Evolutionary conservation across 2,888 invertebrate genomes (phyloP), one percentile per base, ranked within the genome.

Genomic region (Stenichneumon culpator): DNA sequence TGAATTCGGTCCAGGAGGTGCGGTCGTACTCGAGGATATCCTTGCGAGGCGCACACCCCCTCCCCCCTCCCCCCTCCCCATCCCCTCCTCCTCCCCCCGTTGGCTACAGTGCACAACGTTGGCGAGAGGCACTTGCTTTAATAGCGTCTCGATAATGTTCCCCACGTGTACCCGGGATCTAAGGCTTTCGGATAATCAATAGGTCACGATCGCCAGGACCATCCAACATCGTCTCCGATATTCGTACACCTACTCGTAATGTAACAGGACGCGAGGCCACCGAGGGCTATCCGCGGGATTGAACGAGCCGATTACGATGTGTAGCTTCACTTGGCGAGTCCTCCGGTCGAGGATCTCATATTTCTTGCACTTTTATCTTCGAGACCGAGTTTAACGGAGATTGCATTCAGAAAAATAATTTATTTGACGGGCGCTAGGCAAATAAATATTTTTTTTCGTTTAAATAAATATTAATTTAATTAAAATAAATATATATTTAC

Each of bases 81-180:
- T 5, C 16, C 44, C 44, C 36, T n/a, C 39, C 44, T 2, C 44
- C 3, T 0, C 14, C 44, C 14, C 32, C 39, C 39, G 36, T 67
- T 28, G 7, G 52, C 9, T 39, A 57, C 47, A 36, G 32, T 50
- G 32, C 47, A 47, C 50, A 73, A 36, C 22, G 63, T 79, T 73
- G 54, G 44, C 60, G 78, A 68, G 68, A 60, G 57, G 50, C 50
- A 79, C 78, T 82, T 68, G 73, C 72, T 73, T 81, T 69, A 78
- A 74, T 81, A 81, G 84, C 28, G 69, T 84, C 68, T 73, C 78
- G 68, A 78, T 73, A 81, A 82, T 79, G 75, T 74, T 63, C 60
- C 32, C 60, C 60, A 22, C 39, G 54, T 65, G 65, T 70, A 44
- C 22, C 50, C 36, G 14, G 65, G 77, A 73, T 73, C 63, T 68